Conservation (phyloP, 2,113 vertebrate species). For the Hepsetus odoe region DNA sequence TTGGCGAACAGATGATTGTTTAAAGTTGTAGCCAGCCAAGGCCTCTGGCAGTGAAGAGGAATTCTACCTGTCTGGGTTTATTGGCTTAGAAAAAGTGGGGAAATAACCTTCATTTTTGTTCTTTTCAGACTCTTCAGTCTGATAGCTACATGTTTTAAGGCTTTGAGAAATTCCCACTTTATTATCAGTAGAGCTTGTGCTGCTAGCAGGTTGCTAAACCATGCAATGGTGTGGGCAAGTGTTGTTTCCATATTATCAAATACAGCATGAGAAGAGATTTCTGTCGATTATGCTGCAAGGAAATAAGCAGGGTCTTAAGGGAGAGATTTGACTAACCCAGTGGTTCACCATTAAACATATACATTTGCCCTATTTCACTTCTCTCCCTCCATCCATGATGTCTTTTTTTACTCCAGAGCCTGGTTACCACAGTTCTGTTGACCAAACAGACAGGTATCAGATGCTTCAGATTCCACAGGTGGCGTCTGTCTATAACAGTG, state of each 20-base stretch:
- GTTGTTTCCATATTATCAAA: not conserved
- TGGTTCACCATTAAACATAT: not conserved
- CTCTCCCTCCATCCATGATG: slow-evolving; percentile 50
- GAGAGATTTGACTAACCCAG: not conserved
- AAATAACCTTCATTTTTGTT: not conserved
- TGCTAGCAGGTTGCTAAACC: not conserved
- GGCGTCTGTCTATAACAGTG: slow-evolving; percentile 47
- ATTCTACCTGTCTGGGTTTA: slow-evolving; percentile 29
- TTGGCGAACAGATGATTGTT: slow-evolving; percentile 14
- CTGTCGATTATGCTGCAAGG: not conserved
- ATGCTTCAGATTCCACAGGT: slow-evolving; percentile 65
- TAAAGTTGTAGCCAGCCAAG: slow-evolving; percentile 1
- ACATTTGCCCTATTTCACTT: slow-evolving; percentile 17
- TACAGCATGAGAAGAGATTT: not conserved
- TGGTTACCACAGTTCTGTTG: slow-evolving; percentile 69
- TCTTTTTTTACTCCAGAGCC: slow-evolving; percentile 60
- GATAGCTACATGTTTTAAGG: not conserved
- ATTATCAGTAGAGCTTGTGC: not conserved
- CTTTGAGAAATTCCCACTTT: slow-evolving; percentile 38
- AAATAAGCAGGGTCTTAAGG: not conserved
- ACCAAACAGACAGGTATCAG: slow-evolving; percentile 72
- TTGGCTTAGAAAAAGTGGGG: not conserved
- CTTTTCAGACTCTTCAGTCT: not conserved
- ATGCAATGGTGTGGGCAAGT: not conserved
- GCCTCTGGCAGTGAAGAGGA: slow-evolving; percentile 13